Base-by-base conservation (phyloP, 2,797 vertebrate species). In the Cercopithecus hamlyni region DNA sequence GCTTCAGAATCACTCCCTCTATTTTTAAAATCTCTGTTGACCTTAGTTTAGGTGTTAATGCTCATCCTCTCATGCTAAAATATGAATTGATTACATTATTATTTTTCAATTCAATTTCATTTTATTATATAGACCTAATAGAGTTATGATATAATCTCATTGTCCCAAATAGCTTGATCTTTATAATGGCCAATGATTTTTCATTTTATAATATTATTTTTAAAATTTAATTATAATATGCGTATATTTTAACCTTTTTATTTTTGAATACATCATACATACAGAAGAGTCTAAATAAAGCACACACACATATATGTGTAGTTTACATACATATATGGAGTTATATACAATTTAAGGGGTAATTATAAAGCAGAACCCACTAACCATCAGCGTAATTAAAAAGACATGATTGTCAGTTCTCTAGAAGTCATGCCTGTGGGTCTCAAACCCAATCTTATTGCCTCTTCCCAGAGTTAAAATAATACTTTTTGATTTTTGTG, bases 141-240 rank as follows among this genome's bases (percentile, higher is more conserved):
- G 48, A 86, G n/a, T 88, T 94, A 72, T 77, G 90, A 93, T 77
- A 92, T 58, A 93, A 93, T 83, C 33, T 52, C 3, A 55, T 41
- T 97, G 72, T 57, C 36, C 52, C 36, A 75, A 93, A 70, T 79
- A 96, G 27, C 19, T 86, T 96, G 72, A 93, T 90, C 50, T 94
- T 92, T 52, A 67, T 4, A 82, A 36, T 75, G 43, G 24, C 45
- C 50, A 94, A 72, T 10, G n/a, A 61, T 91, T 93, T 94, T 90
- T 4, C 52, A 79, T 73, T 84, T 88, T 72, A 67, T 12, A 20
- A 80, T 64, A 64, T 76, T 82, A 83, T 57, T 96, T 36, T 5
- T 73, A 76, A 95, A 88, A 75, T 86, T 90, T 24, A 55, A 22
- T 88, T 91, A 24, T 83, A 88, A 22, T 50, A 45, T 55, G 22